Evolutionary conservation across 2,113 vertebrate genomes (phyloP).

Genomic region (Nothocercus julius): DNA sequence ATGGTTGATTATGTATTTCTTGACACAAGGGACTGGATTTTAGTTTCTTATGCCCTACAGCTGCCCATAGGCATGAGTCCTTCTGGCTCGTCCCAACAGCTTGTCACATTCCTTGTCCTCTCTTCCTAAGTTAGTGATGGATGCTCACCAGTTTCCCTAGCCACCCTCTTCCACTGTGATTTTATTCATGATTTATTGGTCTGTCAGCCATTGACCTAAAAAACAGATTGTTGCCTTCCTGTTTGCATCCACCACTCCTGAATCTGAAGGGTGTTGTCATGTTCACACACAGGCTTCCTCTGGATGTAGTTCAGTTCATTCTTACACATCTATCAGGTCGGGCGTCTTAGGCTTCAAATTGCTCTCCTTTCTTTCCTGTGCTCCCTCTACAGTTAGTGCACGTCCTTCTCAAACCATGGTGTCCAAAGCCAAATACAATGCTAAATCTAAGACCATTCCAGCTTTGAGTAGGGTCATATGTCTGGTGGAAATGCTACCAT

Average conservation of each 20-base stretch:
- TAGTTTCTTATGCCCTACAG: not conserved
- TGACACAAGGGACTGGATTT: not conserved
- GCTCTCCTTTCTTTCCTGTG: not conserved
- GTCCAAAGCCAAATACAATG: not conserved
- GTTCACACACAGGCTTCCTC: not conserved
- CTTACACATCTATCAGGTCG: not conserved
- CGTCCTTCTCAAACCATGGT: accelerated
- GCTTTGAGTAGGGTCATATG: not conserved
- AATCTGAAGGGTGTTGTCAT: not conserved
- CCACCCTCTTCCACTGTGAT: not conserved
- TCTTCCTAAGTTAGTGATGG: not conserved
- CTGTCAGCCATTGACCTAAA: not conserved
- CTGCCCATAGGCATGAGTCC: not conserved
- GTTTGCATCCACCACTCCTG: not conserved
- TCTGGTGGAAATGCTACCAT: not conserved
- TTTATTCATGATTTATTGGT: not conserved
- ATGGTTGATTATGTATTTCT: not conserved
- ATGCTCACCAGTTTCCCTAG: not conserved
- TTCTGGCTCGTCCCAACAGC: not conserved
- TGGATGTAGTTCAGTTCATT: not conserved
- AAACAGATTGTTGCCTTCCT: not conserved
- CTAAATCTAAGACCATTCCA: accelerated
- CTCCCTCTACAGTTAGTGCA: not conserved
- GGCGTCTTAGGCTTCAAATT: not conserved
- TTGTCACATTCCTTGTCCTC: not conserved